Conservation (phyloP, 2,797 vertebrate genomes). For the Cyclura pinguis region DNA sequence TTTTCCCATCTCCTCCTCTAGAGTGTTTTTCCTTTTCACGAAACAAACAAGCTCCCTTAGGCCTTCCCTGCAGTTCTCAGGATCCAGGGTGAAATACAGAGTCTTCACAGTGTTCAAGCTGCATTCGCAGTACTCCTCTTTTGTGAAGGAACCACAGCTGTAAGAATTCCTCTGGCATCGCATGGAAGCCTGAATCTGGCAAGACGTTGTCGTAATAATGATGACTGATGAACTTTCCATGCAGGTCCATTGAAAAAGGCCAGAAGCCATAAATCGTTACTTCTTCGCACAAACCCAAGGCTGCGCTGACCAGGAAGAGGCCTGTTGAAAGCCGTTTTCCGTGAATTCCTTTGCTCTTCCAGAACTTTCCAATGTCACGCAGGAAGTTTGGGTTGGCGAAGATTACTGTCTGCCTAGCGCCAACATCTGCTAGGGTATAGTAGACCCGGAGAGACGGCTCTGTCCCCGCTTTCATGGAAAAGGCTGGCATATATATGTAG, state of each 20-base stretch:
- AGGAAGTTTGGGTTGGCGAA: constrained; percentile 97
- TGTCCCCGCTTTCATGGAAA: constrained; percentile 94
- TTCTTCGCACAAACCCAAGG: constrained; percentile 93
- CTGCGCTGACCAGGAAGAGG: constrained; percentile 93
- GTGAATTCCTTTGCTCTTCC: constrained; percentile 91
- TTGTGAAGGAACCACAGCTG: constrained; percentile 97
- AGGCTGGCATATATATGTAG: constrained; percentile 97
- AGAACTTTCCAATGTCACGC: constrained; percentile 91
- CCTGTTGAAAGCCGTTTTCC: constrained; percentile 94
- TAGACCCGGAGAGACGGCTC: constrained; percentile 91
- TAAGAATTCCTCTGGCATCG: constrained; percentile 98
- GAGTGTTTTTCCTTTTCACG: constrained; percentile 33
- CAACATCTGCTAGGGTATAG: constrained; percentile 88
- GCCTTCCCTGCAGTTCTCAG: constrained; percentile 40
- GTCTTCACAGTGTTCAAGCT: constrained; percentile 84
- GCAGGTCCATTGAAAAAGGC: constrained; percentile 91
- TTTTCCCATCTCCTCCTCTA: constrained; percentile 47
- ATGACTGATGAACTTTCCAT: constrained; percentile 88
- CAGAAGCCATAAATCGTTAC: constrained; percentile 96
- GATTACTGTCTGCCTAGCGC: constrained; percentile 91
- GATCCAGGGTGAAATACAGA: constrained; percentile 59
- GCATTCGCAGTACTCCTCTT: constrained; percentile 88
- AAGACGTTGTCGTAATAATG: constrained; percentile 97
- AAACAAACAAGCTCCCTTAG: constrained; percentile 49
- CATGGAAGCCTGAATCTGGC: constrained; percentile 91